Evolutionary conservation across 2,113 vertebrate species (phyloP).

Genomic region (Myxocyprinus asiaticus): DNA sequence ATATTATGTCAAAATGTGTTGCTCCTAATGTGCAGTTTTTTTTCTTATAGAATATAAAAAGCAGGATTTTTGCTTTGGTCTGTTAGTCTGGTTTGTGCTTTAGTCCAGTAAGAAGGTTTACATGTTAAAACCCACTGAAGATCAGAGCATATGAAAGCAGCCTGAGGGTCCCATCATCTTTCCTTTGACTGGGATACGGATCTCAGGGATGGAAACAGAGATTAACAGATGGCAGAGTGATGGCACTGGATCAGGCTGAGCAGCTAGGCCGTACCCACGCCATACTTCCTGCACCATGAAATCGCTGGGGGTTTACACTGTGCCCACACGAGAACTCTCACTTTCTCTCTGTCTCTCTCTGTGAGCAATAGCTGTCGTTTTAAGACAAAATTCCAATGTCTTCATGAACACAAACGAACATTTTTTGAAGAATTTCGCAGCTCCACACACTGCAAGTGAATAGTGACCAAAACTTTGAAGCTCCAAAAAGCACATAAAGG

Average conservation of each 20-base stretch:
- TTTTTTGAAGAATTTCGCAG: background rate
- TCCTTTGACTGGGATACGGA: conserved; percentile 40
- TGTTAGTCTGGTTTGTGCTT: background rate
- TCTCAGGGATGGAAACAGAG: conserved; percentile 17
- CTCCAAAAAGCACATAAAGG: too few relatives aligned
- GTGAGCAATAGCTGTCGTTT: background rate
- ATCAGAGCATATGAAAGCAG: conserved; percentile 31
- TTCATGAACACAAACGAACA: background rate
- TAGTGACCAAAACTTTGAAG: conserved; percentile 27
- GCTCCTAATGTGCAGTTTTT: too few relatives aligned
- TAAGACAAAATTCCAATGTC: background rate
- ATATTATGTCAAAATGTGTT: too few relatives aligned
- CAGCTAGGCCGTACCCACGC: conserved; percentile 48
- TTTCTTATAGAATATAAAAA: too few relatives aligned
- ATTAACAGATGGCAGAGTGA: conserved; percentile 55
- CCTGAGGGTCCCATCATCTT: conserved; percentile 16
- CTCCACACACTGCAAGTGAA: background rate
- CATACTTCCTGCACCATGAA: conserved; percentile 46
- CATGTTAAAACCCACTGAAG: background rate
- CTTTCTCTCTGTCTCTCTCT: background rate
- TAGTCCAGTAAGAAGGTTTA: background rate
- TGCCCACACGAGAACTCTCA: conserved; percentile 2
- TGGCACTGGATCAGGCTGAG: conserved; percentile 52
- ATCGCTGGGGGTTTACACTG: conserved; percentile 19
- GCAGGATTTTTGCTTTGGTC: too few relatives aligned